phyloP scores from a whole-genome alignment of 2,888 invertebrate species.

The Acrobasis consociella region DNA sequence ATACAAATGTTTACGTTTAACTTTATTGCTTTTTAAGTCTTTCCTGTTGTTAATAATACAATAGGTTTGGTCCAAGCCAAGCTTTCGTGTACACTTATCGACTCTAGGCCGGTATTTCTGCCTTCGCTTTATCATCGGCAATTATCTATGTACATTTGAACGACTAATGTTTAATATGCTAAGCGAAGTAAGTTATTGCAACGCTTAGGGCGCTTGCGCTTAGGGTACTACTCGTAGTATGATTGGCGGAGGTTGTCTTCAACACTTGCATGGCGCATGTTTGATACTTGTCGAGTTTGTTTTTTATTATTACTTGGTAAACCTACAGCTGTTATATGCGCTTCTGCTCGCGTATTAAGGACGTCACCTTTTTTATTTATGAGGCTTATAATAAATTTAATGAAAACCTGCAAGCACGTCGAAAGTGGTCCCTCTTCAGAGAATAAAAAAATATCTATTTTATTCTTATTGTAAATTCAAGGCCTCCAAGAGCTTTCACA shows the following conservation, averaged over 20 bases:
- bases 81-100: not conserved
- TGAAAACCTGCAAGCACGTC: too few relatives aligned
- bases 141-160: constrained; percentile 27
- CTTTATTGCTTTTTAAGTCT: not conserved
- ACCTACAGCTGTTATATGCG: too few relatives aligned
- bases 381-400: too few relatives aligned
- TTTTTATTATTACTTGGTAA: too few relatives aligned
- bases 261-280: constrained; percentile 4
- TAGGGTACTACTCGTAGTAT: constrained; percentile 8
- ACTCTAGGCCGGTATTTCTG: constrained; percentile 2
- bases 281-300: not conserved
- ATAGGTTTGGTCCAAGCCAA: not conserved
- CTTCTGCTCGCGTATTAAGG: too few relatives aligned
- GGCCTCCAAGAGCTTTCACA: too few relatives aligned
- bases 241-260: constrained; percentile 21
- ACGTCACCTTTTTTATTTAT: too few relatives aligned
- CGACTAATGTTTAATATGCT: constrained; percentile 17
- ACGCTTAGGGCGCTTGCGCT: constrained; percentile 11
- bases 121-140: constrained; percentile 27
- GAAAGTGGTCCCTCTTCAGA: too few relatives aligned
- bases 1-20: not conserved
- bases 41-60: not conserved
- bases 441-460: too few relatives aligned
- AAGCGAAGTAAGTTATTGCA: constrained; percentile 10
- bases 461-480: too few relatives aligned